These are phyloP conservation scores for Slavum lentiscoides DNA, from an alignment of 2,888 invertebrate genomes.

Conservation along the genomic window DNA sequence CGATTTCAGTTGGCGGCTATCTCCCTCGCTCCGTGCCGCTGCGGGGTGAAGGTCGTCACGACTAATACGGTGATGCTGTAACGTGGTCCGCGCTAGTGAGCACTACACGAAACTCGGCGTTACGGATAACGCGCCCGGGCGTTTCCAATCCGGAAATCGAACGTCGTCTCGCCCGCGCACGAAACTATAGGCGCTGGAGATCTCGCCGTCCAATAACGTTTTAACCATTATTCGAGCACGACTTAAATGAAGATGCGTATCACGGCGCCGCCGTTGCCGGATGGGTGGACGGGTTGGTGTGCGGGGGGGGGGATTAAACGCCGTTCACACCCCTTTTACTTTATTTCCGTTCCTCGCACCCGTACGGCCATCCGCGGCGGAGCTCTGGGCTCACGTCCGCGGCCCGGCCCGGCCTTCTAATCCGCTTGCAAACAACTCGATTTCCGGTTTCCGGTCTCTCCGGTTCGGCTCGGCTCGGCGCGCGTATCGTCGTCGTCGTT, in stretches of 20 bases:
- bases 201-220: conserved; percentile 4
- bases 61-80: no score
- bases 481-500: background rate
- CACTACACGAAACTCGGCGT: background rate
- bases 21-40: no score
- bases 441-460: conserved; percentile 48
- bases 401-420: conserved; percentile 12
- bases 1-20: no score
- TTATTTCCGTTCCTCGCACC: conserved; percentile 31
- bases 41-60: no score
- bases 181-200: no score
- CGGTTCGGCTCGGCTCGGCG: no score
- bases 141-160: conserved; percentile 49
- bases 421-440: conserved; percentile 51
- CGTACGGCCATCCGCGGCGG: no score
- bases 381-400: no score
- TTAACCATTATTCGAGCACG: conserved; percentile 45
- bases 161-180: background rate
- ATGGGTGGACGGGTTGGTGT: background rate
- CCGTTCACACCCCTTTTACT: conserved; percentile 47
- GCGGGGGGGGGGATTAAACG: conserved; percentile 9
- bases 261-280: background rate
- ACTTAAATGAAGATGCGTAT: conserved; percentile 53
- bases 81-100: no score
- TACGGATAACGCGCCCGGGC: conserved; percentile 11